Evolutionary conservation across 1,140 invertebrate species (phyloP).

Genomic region (Drosophila pallidifrons): DNA sequence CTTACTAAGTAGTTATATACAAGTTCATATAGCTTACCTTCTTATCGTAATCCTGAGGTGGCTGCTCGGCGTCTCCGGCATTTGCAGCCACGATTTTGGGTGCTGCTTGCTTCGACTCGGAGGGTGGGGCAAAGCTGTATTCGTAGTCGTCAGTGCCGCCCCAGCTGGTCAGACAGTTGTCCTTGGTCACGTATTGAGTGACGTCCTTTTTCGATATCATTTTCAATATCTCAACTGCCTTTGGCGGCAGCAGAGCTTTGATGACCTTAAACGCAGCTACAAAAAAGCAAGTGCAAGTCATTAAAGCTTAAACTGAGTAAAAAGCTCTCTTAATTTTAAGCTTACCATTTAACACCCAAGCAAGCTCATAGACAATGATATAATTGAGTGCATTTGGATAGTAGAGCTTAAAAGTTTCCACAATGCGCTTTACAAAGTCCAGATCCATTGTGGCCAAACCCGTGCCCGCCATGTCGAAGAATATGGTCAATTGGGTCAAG

Average conservation of each 20-base stretch:
- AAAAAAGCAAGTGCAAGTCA: constrained; percentile 61
- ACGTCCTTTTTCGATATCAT: constrained; percentile 93
- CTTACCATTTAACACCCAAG: constrained; percentile 96
- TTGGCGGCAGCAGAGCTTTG: constrained; percentile 94
- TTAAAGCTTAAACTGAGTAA: constrained; percentile 26
- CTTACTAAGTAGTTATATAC: background rate
- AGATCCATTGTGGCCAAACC: constrained; percentile 95
- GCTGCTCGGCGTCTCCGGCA: constrained; percentile 61
- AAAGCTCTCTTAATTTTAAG: constrained; percentile 9
- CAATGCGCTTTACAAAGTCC: constrained; percentile 94
- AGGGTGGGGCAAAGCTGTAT: constrained; percentile 88
- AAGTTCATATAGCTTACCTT: constrained; percentile 62
- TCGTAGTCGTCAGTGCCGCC: constrained; percentile 93
- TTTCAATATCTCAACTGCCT: constrained; percentile 95
- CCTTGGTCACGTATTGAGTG: constrained; percentile 90
- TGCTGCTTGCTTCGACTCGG: constrained; percentile 83
- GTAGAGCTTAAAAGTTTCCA: constrained; percentile 94
- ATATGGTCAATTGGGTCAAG: constrained; percentile 91
- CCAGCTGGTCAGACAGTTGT: constrained; percentile 92
- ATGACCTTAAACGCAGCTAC: constrained; percentile 96
- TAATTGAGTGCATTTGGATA: constrained; percentile 96
- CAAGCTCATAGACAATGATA: constrained; percentile 97
- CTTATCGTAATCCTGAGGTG: constrained; percentile 45
- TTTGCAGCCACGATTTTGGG: constrained; percentile 46
- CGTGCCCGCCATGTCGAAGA: constrained; percentile 95